Base-by-base conservation (phyloP, 2,113 vertebrate species). In the Orientallactaga bullata region DNA sequence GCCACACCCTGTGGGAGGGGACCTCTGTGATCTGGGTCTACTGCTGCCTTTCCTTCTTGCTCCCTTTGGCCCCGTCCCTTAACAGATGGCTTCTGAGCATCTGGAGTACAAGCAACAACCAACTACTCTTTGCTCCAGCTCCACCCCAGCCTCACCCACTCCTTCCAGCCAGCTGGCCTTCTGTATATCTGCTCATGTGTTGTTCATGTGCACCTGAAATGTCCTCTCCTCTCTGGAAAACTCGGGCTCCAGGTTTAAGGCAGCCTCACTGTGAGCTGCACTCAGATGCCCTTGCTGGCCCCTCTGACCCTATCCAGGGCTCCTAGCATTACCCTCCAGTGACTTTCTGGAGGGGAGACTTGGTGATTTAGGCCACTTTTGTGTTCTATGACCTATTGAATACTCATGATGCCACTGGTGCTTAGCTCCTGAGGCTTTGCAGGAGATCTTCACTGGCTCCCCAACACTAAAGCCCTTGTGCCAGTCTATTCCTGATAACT, bases 1-100 rank as follows among this genome's bases (percentile, higher is more conserved):
- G 3, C 74, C 58, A 20, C 15, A 30, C 47, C 30, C 42, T 9
- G 42, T 35, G 32, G 28, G 28, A 30, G 30, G 61, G 35, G 73
- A 42, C 51, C 10, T 5, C 28, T 7, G 1, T 47, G 32, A 83
- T 58, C 73, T 58, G 12, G 42, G 8, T 26, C 58, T 18, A 4
- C 32, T 5, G 0, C 7, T 18, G 28, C 23, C 30, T 79, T 0
- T 0, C 28, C 37, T 55, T 30, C 17, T 17, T 0, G 0, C 55
- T 84, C 21, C 20, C 28, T 55, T 58, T 58, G 18, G 23, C 55
- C 32, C n/a, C 51, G 1, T 37, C 51, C 63, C 39, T 60, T 35
- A 65, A 77, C 83, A 94, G 83, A 47, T 85, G 94, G 87, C 65
- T 47, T 74, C 63, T 68, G 39, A 42, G 42, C 37, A 61, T 23